Evolutionary conservation across 2,797 vertebrate species (phyloP).

Genomic region (Sebastes kiyomatsui): DNA sequence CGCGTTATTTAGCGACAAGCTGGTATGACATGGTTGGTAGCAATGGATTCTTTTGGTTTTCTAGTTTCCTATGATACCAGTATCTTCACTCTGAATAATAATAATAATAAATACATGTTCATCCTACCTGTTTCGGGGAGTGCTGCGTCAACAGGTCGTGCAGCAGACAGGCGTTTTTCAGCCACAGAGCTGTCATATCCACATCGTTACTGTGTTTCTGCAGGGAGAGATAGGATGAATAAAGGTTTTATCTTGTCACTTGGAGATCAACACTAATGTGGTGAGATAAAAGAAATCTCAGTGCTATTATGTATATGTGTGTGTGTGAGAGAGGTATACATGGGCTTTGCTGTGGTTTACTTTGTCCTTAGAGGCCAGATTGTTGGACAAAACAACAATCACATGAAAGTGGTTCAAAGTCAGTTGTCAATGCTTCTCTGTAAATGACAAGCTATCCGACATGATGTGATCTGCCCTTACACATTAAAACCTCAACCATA

Average conservation of each 20-base stretch:
- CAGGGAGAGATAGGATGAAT: background rate
- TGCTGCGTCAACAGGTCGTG: slow-evolving; percentile 83
- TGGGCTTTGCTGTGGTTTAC: background rate
- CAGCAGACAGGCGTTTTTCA: slow-evolving; percentile 81
- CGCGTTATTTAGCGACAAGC: too few relatives aligned
- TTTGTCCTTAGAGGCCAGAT: background rate
- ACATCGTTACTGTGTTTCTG: slow-evolving; percentile 81
- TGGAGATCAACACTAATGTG: background rate
- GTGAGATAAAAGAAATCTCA: background rate
- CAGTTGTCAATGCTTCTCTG: background rate
- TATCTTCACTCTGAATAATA: too few relatives aligned
- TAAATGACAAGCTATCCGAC: slow-evolving; percentile 7
- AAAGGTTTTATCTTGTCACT: background rate
- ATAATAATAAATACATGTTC: background rate
- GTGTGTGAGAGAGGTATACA: too few relatives aligned
- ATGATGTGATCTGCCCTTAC: slow-evolving; percentile 12
- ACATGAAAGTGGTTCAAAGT: slow-evolving; percentile 35
- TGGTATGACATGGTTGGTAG: too few relatives aligned
- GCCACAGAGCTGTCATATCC: slow-evolving; percentile 80
- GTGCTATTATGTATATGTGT: background rate
- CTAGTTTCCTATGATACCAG: too few relatives aligned
- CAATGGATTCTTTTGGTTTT: too few relatives aligned
- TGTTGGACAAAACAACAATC: background rate
- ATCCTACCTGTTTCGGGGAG: slow-evolving; percentile 66
- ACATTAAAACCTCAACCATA: slow-evolving; percentile 34